Conservation (phyloP, 2,113 vertebrate genomes). For the Crotalus horridus region DNA sequence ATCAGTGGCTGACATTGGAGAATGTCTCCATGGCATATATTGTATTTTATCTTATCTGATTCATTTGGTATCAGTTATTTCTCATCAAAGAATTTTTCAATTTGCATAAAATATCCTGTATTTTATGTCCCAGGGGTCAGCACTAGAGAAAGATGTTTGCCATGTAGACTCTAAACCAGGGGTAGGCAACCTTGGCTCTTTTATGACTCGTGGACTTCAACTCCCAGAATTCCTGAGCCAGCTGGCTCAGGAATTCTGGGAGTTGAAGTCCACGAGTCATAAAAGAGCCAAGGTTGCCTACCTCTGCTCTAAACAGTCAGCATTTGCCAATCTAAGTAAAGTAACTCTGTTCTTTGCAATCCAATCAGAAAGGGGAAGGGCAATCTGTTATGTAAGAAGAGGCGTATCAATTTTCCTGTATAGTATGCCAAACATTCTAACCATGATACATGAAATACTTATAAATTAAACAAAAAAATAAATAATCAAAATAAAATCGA, state of each 20-base stretch:
- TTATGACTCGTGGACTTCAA: too few relatives aligned
- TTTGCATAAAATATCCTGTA: constrained; percentile 39
- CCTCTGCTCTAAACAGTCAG: not conserved
- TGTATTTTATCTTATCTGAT: constrained; percentile 40
- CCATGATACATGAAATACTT: not conserved
- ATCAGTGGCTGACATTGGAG: constrained; percentile 23
- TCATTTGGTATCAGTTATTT: constrained; percentile 13
- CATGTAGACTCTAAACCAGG: constrained; percentile 15
- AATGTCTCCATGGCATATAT: constrained; percentile 17
- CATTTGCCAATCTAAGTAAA: constrained; percentile 8
- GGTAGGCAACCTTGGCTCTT: too few relatives aligned
- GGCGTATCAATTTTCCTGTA: constrained; percentile 1
- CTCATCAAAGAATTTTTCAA: constrained; percentile 34
- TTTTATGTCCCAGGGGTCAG: constrained; percentile 41
- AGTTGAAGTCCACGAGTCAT: too few relatives aligned
- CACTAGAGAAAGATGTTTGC: constrained; percentile 33
- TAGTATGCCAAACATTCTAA: constrained; percentile 18
- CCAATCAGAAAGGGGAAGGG: not conserved
- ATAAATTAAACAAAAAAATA: too few relatives aligned
- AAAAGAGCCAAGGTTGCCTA: too few relatives aligned
- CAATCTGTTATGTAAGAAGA: not conserved
- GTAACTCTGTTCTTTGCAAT: not conserved
- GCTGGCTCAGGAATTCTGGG: too few relatives aligned
- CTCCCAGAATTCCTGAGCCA: too few relatives aligned
- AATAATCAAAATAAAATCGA: too few relatives aligned